Evolutionary conservation across 2,888 invertebrate genomes (phyloP), one percentile per base, ranked within the genome.

Genomic region (Cephonodes hylas): DNA sequence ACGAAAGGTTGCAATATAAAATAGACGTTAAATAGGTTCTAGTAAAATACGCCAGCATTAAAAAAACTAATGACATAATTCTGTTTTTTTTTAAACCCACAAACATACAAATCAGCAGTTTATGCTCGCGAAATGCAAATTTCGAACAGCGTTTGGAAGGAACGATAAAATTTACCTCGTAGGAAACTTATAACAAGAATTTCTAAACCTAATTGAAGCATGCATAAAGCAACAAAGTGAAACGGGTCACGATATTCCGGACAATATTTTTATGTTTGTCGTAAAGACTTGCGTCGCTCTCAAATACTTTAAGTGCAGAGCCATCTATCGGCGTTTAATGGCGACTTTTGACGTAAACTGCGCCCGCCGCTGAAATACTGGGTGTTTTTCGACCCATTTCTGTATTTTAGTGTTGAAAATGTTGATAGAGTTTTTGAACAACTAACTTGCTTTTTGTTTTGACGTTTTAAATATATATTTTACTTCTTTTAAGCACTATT

Each of bases 321-420:
- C 88, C 91, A 91, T 91, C 91, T 90, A 89, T 90, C 86, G 78
- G 66, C 59, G 64, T 69, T 72, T 87, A 88, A 88, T 87, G 83
- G 88, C 71, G 75, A 81, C 71, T 84, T 84, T 80, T 81, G 88
- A 90, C 89, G 71, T 79, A 3, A 85, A 87, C 80, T 83, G 79
- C 83, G 68, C 64, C 59, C 63, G 45, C 62, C 61, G 77, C 71
- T 79, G 77, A 75, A 83, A 87, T 75, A 74, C 75, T 66, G 69
- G 70, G 13, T 88, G 81, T 88, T 89, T 86, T 87, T 83, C 78
- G 84, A 86, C 86, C 86, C 77, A 86, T 73, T 84, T 84, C 65
- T 60, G 45, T 61, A 65, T 75, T 83, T 84, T 81, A 78, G 77
- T 81, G 81, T 84, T 83, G 79, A 71, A 66, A 68, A 58, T 27